These are phyloP conservation scores for Salmo trutta DNA, from an alignment of 2,797 vertebrate species.

Conservation along the genomic window DNA sequence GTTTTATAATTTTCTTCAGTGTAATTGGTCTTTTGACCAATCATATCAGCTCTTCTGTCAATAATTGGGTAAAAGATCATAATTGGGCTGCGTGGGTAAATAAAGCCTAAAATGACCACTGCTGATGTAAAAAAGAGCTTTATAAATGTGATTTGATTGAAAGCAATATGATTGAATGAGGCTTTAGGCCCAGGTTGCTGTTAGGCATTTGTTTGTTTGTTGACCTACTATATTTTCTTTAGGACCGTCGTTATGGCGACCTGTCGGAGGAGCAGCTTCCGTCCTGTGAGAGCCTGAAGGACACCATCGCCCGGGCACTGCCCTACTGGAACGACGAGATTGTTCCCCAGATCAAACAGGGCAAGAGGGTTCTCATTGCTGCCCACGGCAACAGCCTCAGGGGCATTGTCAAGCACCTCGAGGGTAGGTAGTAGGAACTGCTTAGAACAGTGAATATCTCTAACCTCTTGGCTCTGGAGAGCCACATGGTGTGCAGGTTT, in stretches of 20 bases:
- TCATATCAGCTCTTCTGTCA: too few species aligned
- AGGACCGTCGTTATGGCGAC: conserved; percentile 91
- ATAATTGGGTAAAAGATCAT: too few species aligned
- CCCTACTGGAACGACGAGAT: conserved; percentile 93
- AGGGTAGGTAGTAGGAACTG: conserved; percentile 70
- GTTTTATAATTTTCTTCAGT: too few species aligned
- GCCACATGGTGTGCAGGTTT: neutral
- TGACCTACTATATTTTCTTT: neutral
- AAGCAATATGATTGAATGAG: neutral
- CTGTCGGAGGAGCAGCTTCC: conserved; percentile 88
- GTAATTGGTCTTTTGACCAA: too few species aligned
- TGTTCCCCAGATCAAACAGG: conserved; percentile 89
- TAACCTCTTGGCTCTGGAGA: neutral
- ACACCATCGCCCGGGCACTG: conserved; percentile 89
- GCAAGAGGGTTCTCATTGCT: conserved; percentile 88
- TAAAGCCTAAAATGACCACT: neutral
- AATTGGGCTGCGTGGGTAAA: too few species aligned
- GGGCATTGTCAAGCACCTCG: conserved; percentile 92
- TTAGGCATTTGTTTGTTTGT: neutral
- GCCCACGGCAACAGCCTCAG: conserved; percentile 92
- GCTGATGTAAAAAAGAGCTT: neutral
- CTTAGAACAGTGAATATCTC: neutral
- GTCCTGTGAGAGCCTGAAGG: conserved; percentile 89
- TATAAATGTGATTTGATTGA: neutral
- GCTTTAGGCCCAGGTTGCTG: neutral